Conservation (phyloP, 2,113 vertebrate genomes). For the Heptranchias perlo region DNA sequence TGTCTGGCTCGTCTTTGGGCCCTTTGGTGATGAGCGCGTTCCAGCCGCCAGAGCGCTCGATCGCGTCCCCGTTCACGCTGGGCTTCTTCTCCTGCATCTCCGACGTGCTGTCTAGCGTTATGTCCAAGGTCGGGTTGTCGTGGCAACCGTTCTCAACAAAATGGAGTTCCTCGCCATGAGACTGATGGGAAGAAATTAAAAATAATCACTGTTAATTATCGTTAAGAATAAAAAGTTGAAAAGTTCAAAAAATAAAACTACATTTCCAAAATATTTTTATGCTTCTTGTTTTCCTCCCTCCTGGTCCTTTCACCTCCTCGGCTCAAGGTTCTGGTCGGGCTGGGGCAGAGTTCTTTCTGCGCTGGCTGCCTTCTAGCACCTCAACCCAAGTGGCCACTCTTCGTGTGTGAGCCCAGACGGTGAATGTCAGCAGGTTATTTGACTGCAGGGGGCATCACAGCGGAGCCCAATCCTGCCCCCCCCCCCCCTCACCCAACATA, state of each 20-base stretch:
- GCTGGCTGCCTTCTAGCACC: no score
- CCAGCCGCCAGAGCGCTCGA: slow-evolving; percentile 71
- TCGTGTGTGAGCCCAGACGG: no score
- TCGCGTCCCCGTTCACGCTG: slow-evolving; percentile 74
- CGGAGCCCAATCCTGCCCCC: no score
- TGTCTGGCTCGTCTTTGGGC: slow-evolving; percentile 76
- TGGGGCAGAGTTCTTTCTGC: background rate
- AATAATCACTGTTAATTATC: background rate
- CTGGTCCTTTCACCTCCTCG: background rate
- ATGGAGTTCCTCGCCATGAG: slow-evolving; percentile 80
- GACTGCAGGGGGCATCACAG: no score
- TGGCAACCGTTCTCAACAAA: slow-evolving; percentile 97
- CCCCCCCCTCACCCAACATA: no score
- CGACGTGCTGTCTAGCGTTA: slow-evolving; percentile 80
- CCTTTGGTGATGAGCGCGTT: slow-evolving; percentile 82
- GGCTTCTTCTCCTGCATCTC: slow-evolving; percentile 89
- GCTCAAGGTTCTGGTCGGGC: background rate
- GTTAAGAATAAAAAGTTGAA: background rate
- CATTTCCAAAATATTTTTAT: background rate
- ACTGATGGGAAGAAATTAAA: slow-evolving; percentile 51
- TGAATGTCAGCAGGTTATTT: no score
- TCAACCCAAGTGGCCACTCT: no score
- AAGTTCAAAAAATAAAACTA: no score
- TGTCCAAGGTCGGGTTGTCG: slow-evolving; percentile 94
- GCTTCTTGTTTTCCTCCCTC: background rate